Conservation (phyloP, 2,797 vertebrate species). For the Gambusia yucatana region DNA sequence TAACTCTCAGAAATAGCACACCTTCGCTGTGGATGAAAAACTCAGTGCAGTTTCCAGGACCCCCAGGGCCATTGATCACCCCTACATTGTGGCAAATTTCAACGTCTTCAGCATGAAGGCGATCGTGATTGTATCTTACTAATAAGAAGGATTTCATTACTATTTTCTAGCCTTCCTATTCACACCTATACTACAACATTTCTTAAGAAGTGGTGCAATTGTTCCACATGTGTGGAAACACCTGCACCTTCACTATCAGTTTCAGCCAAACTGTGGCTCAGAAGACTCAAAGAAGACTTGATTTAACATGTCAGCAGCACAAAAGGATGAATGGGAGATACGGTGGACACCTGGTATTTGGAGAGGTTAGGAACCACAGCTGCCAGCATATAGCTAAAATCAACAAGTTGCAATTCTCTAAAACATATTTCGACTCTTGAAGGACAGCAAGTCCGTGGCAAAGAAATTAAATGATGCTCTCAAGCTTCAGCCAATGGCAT, state of each 20-base stretch:
- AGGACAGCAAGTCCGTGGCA: not conserved
- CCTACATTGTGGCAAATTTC: not conserved
- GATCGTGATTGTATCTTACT: not conserved
- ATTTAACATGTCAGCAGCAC: not conserved
- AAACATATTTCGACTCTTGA: not conserved
- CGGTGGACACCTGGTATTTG: not conserved
- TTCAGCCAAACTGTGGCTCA: not conserved
- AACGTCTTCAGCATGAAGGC: not conserved
- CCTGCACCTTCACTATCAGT: not conserved
- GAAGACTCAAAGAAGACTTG: not conserved
- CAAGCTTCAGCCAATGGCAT: not conserved
- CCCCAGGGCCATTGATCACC: not conserved
- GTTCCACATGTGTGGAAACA: not conserved
- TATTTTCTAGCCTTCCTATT: not conserved
- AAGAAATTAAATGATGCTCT: not conserved
- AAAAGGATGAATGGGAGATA: not conserved
- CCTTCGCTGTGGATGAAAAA: not conserved
- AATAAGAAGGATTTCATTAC: not conserved
- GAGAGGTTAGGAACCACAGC: not conserved
- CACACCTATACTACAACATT: not conserved
- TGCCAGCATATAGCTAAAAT: not conserved
- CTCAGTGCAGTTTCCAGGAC: not conserved
- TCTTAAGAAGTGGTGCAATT: not conserved
- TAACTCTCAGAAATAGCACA: slow-evolving; percentile 15
- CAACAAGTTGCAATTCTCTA: not conserved